Base-by-base conservation (phyloP, 1,140 invertebrate genomes). In the Pteromalus puparum region DNA sequence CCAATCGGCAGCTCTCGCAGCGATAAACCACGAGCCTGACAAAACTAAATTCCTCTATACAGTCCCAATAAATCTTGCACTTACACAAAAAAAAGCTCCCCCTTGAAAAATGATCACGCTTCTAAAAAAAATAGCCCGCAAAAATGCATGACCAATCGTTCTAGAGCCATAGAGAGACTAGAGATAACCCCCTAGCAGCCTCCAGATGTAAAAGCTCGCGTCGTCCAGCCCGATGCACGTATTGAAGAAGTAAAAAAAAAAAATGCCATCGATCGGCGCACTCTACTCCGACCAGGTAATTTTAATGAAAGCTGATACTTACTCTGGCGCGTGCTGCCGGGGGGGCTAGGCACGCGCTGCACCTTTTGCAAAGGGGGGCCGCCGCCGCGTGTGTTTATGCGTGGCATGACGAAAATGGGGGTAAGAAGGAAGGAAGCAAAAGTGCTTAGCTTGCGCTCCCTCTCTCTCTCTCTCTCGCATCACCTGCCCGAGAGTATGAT, bases 271-370 rank as follows among this genome's bases (percentile, higher is more conserved):
- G 87, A 89, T 88, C 84, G 82, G 68, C 65, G 18, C 21, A 26
- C 26, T 81, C 86, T 48, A 48, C 76, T 73, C 81, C 46, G 74
- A 79, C 83, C 82, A 73, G 87, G 87, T 90, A 90, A 90, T 90
- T 90, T 90, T 87, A 89, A 90, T 89, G 90, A 90, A 91, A 90
- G 90, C 85, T 88, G 90, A 91, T 91, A 90, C 89, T 88, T 91
- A 90, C 89, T 88, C 83, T 84, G 72, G 84, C 83, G 61, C 68
- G 73, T 75, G 73, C 48, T 70, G 81, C 77, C 72, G 75, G 34
- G 73, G 73, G 74, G 82, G 78, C 85, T 72, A 26, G 81, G 77
- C 28, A 48, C 79, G 68, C 68, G 30, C 65, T 79, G 83, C 76
- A 70, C 81, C 70, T 77, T 85, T 83, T 82, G 42, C 48, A 74